These are phyloP conservation scores for Metacarcinus magister DNA, from an alignment of 2,888 invertebrate genomes.

Conservation along the genomic window DNA sequence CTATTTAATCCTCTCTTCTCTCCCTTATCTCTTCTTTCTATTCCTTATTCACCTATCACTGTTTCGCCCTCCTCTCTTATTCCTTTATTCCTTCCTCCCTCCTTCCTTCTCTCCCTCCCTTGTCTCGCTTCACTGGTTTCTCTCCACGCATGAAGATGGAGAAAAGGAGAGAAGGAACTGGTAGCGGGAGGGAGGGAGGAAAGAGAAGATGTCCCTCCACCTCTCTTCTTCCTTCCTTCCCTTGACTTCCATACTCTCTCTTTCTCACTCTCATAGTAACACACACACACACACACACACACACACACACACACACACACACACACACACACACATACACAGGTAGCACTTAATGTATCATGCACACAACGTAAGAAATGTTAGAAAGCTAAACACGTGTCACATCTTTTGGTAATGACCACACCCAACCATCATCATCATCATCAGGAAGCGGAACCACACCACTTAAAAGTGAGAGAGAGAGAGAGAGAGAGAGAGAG, in stretches of 20 bases:
- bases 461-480: neutral
- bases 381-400: neutral
- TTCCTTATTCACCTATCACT: neutral
- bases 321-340: constrained; percentile 26
- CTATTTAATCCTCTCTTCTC: neutral
- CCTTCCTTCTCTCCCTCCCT: too few species aligned
- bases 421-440: constrained; percentile 15
- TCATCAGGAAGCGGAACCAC: neutral
- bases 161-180: neutral
- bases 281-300: constrained; percentile 32
- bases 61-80: neutral
- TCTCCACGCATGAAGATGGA: neutral
- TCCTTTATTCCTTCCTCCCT: neutral
- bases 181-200: neutral
- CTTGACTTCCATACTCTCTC: neutral
- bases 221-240: neutral
- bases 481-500: constrained; percentile 32
- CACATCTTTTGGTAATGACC: neutral
- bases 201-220: neutral
- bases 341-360: neutral
- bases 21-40: neutral
- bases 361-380: neutral
- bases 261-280: neutral
- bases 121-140: neutral
- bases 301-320: constrained; percentile 22